Evolutionary conservation across 1,140 invertebrate genomes (phyloP).

Genomic region (Tribolium castaneum): DNA sequence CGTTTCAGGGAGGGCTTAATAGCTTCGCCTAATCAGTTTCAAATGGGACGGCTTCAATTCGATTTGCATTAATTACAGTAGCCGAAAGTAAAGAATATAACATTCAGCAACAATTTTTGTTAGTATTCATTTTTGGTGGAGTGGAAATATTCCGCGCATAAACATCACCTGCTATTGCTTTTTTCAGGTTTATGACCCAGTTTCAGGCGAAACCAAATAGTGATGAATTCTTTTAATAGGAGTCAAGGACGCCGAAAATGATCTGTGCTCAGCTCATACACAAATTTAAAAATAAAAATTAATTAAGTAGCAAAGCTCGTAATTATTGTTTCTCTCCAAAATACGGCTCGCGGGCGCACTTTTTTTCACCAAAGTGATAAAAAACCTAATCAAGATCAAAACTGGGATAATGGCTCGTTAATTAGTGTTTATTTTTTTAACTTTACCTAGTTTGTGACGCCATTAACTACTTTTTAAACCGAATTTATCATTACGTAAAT

Average conservation of each 20-base stretch:
- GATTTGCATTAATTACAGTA: neutral
- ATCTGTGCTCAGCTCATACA: neutral
- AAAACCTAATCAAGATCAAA: neutral
- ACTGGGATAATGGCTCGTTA: neutral
- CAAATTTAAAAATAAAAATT: too few relatives aligned
- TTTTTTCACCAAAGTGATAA: neutral
- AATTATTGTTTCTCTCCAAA: too few relatives aligned
- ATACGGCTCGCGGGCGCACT: too few relatives aligned
- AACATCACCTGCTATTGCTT: neutral
- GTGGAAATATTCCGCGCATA: neutral
- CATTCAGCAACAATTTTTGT: neutral
- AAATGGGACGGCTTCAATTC: neutral
- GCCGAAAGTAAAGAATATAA: neutral
- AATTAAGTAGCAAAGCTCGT: too few relatives aligned
- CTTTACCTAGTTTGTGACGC: neutral
- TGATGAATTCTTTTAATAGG: neutral
- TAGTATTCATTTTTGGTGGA: neutral
- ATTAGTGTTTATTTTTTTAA: neutral
- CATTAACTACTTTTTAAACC: neutral
- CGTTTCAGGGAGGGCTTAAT: conserved; percentile 9
- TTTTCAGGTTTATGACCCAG: neutral
- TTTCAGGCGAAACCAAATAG: neutral
- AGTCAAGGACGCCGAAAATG: neutral
- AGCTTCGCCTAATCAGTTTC: neutral
- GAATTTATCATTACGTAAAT: neutral